Evolutionary conservation across 2,797 vertebrate genomes (phyloP).

Genomic region (Halcyon smyrnensis): DNA sequence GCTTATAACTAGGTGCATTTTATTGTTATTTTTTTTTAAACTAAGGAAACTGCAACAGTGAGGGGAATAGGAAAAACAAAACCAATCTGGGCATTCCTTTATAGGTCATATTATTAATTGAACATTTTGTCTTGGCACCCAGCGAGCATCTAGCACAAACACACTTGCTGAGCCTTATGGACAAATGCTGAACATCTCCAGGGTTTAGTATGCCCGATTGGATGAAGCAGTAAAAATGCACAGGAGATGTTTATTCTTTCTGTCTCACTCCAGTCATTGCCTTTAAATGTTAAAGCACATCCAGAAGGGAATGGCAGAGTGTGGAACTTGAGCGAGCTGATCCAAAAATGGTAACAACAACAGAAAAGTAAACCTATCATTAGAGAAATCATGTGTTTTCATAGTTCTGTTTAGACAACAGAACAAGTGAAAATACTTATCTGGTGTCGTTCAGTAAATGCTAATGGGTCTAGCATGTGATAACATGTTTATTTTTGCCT

Average conservation of each 20-base stretch:
- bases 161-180: conserved; percentile 37
- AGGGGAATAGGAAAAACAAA: conserved; percentile 28
- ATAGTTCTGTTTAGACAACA: conserved; percentile 35
- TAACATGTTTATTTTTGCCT: conserved; percentile 43
- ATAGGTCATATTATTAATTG: not conserved
- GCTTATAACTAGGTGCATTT: conserved; percentile 8
- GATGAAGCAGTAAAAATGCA: conserved; percentile 5
- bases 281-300: not conserved
- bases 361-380: conserved; percentile 16
- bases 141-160: not conserved
- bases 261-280: not conserved
- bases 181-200: conserved; percentile 5
- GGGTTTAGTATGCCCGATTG: not conserved
- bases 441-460: not conserved
- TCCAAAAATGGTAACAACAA: conserved; percentile 8
- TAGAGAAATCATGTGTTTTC: conserved; percentile 48
- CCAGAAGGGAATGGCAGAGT: not conserved
- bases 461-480: not conserved
- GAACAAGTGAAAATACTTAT: conserved; percentile 31
- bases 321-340: not conserved
- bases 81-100: not conserved
- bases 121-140: conserved; percentile 34
- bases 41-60: not conserved
- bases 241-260: not conserved
- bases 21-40: not conserved